Evolutionary conservation across 2,888 invertebrate genomes (phyloP), one percentile per base, ranked within the genome.

Genomic region (Drosophila atroscutellata): DNA sequence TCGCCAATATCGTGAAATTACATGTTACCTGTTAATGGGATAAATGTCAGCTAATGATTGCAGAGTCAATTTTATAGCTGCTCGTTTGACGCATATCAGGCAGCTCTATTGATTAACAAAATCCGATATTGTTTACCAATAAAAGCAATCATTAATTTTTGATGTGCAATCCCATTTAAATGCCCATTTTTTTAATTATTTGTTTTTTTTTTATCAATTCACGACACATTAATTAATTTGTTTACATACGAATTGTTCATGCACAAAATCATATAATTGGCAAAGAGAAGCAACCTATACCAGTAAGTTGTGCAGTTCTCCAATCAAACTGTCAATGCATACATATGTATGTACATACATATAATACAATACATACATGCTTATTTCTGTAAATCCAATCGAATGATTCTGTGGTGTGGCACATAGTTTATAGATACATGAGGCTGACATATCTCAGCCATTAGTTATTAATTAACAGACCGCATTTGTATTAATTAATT

Each of bases 391-490:
- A 26, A 30, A 26, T 9, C 20, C 66, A 49, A 63, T 45, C 20
- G 34, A 67, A 51, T 18, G 32, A 42, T 66, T 60, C 28, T 57
- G 63, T 58, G 36, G 24, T 30, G 37, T 24, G 3, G 8, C 37
- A 42, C 30, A 26, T 34, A 52, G 52, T n/a, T 37, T 34, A 39
- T 42, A 30, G 36, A 58, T 49, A 66, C 65, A 37, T 71, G 77
- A 37, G 62, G 57, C 52, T 80, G 82, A 80, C 82, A 72, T 37
- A 63, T 69, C 61, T 49, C 57, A 66, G 77, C 68, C 74, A 83
- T 77, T 83, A 72, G 70, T 77, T 86, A 81, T 84, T 86, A 83
- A 84, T 84, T 83, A 80, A 81, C 74, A 71, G 52, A 56, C 64
- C 83, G 62, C 77, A 74, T 81, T 80, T 60, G 69, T 74, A 72